A percentile compares a stretch with the other conserved stretches of the same genome.
These are phyloP conservation scores for Plagiodera versicolora DNA, from an alignment of 2,888 invertebrate genomes.

Conservation along the genomic window DNA sequence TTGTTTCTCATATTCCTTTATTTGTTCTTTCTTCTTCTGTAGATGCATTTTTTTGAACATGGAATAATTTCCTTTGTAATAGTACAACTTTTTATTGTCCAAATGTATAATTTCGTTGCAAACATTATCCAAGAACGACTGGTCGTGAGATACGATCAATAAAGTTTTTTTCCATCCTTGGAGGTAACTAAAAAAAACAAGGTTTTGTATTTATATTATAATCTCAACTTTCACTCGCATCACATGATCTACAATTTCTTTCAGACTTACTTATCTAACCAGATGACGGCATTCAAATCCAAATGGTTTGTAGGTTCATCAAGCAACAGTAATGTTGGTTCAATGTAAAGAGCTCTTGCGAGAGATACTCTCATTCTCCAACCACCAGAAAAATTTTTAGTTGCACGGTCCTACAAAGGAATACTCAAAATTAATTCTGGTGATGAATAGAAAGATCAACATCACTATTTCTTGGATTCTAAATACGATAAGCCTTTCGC, in stretches of 20 bases:
- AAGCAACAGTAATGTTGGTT: slow-evolving; percentile 93
- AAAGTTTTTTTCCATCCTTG: slow-evolving; percentile 99
- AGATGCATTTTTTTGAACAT: slow-evolving; percentile 99
- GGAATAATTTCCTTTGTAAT: slow-evolving; percentile 97
- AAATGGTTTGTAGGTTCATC: slow-evolving; percentile 99
- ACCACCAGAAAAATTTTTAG: slow-evolving; percentile 89
- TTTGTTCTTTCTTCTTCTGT: slow-evolving; percentile 92
- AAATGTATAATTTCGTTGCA: slow-evolving; percentile 99
- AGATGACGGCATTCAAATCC: slow-evolving; percentile 99
- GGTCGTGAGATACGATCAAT: slow-evolving; percentile 98
- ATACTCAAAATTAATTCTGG: background rate
- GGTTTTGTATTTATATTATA: background rate
- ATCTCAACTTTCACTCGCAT: background rate
- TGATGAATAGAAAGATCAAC: too few species aligned
- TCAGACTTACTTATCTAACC: slow-evolving; percentile 90
- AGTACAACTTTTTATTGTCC: slow-evolving; percentile 90
- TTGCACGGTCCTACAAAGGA: slow-evolving; percentile 67
- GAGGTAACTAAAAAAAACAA: slow-evolving; percentile 71
- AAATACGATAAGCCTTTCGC: too few species aligned
- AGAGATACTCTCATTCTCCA: slow-evolving; percentile 99
- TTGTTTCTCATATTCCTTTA: slow-evolving; percentile 98
- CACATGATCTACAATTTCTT: background rate
- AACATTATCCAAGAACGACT: slow-evolving; percentile 98
- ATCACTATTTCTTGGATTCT: too few species aligned
- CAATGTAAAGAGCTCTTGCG: slow-evolving; percentile 93